Evolutionary conservation across 2,113 vertebrate genomes (phyloP).

Genomic region (Pachycephala philippinensis): DNA sequence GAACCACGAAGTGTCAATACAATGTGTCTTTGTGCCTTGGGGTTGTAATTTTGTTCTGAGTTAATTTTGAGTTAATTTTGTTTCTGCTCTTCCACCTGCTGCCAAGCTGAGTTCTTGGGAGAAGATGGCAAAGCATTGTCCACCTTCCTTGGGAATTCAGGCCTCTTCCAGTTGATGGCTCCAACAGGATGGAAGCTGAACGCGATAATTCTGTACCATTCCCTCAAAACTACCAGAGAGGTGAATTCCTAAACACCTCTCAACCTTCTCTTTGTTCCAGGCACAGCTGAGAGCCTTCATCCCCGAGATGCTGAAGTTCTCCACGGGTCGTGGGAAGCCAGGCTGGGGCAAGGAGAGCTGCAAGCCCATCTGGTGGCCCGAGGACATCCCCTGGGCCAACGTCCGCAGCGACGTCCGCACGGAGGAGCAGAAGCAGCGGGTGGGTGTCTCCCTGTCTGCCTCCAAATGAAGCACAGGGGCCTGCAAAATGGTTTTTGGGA

Average conservation of each 20-base stretch:
- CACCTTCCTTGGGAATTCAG: background rate
- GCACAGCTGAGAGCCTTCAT: conserved; percentile 98
- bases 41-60: background rate
- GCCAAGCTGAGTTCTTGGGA: background rate
- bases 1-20: background rate
- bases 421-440: conserved; percentile 96
- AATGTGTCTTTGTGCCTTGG: accelerated
- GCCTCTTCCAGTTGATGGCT: background rate
- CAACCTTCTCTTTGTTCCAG: conserved; percentile 56
- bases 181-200: background rate
- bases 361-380: conserved; percentile 97
- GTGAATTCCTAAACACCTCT: background rate
- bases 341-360: conserved; percentile 99
- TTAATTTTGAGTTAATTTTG: background rate
- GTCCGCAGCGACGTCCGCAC: conserved; percentile 96
- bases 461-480: accelerated
- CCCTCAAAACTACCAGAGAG: background rate
- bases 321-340: conserved; percentile 94
- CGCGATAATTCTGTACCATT: accelerated
- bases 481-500: accelerated
- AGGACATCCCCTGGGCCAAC: conserved; percentile 98
- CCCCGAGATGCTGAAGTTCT: conserved; percentile 99
- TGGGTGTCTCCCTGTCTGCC: conserved; percentile 18
- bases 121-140: background rate
- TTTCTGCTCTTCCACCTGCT: background rate